These are phyloP conservation scores for Catagonus wagneri DNA, from an alignment of 2,113 vertebrate species.

Conservation along the genomic window DNA sequence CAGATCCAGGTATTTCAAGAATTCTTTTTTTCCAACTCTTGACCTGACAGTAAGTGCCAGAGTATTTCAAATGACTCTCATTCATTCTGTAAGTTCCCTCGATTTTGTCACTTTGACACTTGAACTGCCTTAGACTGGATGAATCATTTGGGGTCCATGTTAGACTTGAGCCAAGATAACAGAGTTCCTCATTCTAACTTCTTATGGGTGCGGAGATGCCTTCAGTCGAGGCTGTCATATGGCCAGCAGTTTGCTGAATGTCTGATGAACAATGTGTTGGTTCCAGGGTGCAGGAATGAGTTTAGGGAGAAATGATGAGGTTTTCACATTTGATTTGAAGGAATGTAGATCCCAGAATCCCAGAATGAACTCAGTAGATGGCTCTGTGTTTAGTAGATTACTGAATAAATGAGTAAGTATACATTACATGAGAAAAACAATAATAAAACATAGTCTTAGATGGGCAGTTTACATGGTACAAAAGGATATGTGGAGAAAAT, in stretches of 20 bases:
- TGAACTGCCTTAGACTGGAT: neutral
- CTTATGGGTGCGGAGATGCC: neutral
- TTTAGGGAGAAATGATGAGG: neutral
- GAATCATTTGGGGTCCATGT: neutral
- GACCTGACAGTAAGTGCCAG: neutral
- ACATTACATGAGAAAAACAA: neutral
- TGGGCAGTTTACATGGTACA: neutral
- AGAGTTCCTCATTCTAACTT: neutral
- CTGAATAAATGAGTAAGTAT: neutral
- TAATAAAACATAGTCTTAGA: neutral
- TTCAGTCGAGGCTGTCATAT: neutral
- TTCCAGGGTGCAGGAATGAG: neutral
- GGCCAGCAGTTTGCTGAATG: neutral
- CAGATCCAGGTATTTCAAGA: slow-evolving; percentile 30
- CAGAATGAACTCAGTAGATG: neutral
- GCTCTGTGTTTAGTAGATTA: neutral
- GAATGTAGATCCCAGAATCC: neutral
- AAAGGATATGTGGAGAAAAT: neutral
- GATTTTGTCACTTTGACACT: neutral
- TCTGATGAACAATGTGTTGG: neutral
- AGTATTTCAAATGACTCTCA: neutral
- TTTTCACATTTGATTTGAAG: neutral
- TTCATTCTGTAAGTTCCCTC: neutral
- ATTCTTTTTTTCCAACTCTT: neutral
- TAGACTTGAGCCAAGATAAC: neutral